Percentiles rank a stretch among this genome's conserved stretches.
Evolutionary conservation across 1,140 invertebrate species (phyloP).

Genomic region (Procambarus virginalis): DNA sequence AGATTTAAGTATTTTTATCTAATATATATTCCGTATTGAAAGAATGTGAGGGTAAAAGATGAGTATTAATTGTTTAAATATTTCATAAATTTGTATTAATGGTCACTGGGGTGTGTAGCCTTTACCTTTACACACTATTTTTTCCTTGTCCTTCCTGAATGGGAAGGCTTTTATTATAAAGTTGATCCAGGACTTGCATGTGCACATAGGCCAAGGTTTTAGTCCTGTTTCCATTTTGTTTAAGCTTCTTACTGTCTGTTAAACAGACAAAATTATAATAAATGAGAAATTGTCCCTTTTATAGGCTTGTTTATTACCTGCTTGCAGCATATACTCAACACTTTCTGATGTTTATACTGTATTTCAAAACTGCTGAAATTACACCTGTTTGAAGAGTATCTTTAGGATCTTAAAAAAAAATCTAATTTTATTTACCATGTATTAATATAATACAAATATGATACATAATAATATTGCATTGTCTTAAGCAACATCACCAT

Average conservation of each 20-base stretch:
- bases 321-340: no score
- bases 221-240: neutral
- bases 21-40: neutral
- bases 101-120: neutral
- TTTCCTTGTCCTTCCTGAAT: slow-evolving; percentile 18
- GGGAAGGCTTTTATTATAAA: slow-evolving; percentile 8
- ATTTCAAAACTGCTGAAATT: no score
- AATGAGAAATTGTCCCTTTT: neutral
- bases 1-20: neutral
- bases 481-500: slow-evolving; percentile 53
- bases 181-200: neutral
- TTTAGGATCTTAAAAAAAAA: no score
- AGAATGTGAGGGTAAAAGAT: neutral
- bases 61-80: neutral
- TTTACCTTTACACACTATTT: neutral
- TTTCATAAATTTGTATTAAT: neutral
- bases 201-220: no score
- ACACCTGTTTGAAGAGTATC: no score
- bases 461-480: slow-evolving; percentile 57
- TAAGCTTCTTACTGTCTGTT: slow-evolving; percentile 11
- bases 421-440: slow-evolving; percentile 41
- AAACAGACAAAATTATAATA: slow-evolving; percentile 23
- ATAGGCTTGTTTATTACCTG: no score
- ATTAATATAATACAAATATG: slow-evolving; percentile 65
- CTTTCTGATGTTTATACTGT: no score